Evolutionary conservation across 2,888 invertebrate species (phyloP), one percentile per base, ranked within the genome.

Genomic region (Philereme vetulata): DNA sequence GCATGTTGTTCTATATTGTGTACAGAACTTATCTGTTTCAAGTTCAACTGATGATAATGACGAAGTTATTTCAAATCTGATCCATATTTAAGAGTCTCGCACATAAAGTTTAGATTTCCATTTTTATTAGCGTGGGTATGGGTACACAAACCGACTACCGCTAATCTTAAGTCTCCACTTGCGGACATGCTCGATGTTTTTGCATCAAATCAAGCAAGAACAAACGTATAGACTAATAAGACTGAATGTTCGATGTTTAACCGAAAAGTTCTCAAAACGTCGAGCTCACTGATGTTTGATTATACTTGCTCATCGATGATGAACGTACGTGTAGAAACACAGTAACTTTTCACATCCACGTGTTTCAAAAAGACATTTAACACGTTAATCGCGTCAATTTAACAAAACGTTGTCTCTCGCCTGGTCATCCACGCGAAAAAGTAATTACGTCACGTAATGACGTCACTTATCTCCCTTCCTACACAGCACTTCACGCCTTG

Each of bases 391-490:
- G 88, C 78, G 65, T 77, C 84, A 85, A 88, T 90, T 88, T 85
- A 88, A 88, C 88, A 87, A 90, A 21, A 90, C 88, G 88, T 85
- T 79, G 78, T 77, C 76, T 80, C 75, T 71, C 77, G 66, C 72
- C 77, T 79, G 90, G 86, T 85, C 90, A 85, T 82, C 81, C 89
- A 87, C 79, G 90, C 86, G 90, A 88, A 90, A 92, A 92, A 89
- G 90, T 86, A 90, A 91, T 92, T 90, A 90, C 89, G 83, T 79
- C 80, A 80, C 84, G 80, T 89, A 91, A 92, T 89, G 90, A 88
- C 86, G 84, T 88, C 90, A 90, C 87, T 91, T 88, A 85, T 83
- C 81, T 84, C 78, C 80, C 78, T 72, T 70, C 75, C 71, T 38
- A 36, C 61, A 50, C 45, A 74, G 68, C 74, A 70, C 72, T 71